Evolutionary conservation across 2,797 vertebrate species (phyloP).

Genomic region (Propithecus perrieri): DNA sequence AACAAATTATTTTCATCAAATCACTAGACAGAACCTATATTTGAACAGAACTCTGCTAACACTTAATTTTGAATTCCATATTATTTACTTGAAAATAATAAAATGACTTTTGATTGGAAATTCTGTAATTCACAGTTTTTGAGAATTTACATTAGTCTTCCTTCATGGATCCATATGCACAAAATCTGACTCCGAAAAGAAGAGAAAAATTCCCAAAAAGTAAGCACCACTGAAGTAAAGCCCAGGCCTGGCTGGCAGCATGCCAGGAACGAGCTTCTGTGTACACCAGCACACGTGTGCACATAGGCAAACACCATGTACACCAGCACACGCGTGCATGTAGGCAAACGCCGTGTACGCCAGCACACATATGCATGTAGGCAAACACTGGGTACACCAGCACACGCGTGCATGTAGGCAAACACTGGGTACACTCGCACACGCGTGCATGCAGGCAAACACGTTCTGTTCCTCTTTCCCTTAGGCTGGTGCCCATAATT

Average conservation of each 20-base stretch:
- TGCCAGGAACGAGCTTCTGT: rapidly evolving
- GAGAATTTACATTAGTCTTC: neutral
- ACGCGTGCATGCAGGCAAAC: rapidly evolving
- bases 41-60: slow-evolving; percentile 17
- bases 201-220: neutral
- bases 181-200: slow-evolving; percentile 15
- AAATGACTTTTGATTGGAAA: slow-evolving; percentile 20
- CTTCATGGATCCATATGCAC: neutral
- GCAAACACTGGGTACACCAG: too few species aligned
- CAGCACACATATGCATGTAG: too few species aligned
- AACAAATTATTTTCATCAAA: neutral
- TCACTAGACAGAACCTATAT: neutral
- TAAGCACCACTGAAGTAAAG: neutral
- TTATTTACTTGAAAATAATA: slow-evolving; percentile 21
- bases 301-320: too few species aligned
- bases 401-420: rapidly evolving
- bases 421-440: rapidly evolving
- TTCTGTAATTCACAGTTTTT: neutral
- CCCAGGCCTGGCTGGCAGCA: neutral
- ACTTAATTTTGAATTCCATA: slow-evolving; percentile 2
- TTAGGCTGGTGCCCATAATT: neutral
- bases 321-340: rapidly evolving
- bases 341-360: too few species aligned
- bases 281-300: too few species aligned
- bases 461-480: neutral